Conservation (phyloP, 2,888 invertebrate species). For the Augiades crinisus region DNA sequence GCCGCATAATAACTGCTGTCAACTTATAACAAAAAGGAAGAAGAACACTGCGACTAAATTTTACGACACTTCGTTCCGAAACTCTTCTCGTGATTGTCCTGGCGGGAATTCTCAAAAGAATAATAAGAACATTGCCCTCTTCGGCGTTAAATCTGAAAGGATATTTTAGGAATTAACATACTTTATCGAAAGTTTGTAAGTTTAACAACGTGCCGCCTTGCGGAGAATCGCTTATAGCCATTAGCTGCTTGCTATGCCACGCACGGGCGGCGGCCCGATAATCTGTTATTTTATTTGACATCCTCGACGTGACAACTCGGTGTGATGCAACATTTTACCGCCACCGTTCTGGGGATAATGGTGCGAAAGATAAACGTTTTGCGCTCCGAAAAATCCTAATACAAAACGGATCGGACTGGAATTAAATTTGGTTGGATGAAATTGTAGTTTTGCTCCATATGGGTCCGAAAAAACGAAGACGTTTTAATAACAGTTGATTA, state of each 20-base stretch:
- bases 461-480: neutral
- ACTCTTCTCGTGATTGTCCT: slow-evolving; percentile 6
- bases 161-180: slow-evolving; percentile 47
- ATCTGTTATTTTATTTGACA: slow-evolving; percentile 64
- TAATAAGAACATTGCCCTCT: neutral
- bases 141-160: slow-evolving; percentile 32
- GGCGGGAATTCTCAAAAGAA: slow-evolving; percentile 6
- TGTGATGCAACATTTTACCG: slow-evolving; percentile 49
- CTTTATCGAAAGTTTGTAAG: slow-evolving; percentile 46
- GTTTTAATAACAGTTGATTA: no score
- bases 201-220: slow-evolving; percentile 44
- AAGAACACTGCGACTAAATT: no score
- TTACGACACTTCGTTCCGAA: no score
- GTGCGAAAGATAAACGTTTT: slow-evolving; percentile 35
- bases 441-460: slow-evolving; percentile 1
- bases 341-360: slow-evolving; percentile 32
- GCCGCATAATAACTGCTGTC: no score
- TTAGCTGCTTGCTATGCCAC: slow-evolving; percentile 48
- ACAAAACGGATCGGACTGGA: slow-evolving; percentile 22
- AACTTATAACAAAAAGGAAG: no score
- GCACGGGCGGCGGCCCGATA: slow-evolving; percentile 50
- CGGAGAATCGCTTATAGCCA: slow-evolving; percentile 47
- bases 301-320: slow-evolving; percentile 46
- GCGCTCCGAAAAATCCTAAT: slow-evolving; percentile 24
- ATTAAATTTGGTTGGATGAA: slow-evolving; percentile 16